Base-by-base conservation (phyloP, 1,140 invertebrate genomes). In the Ladona fulva region DNA sequence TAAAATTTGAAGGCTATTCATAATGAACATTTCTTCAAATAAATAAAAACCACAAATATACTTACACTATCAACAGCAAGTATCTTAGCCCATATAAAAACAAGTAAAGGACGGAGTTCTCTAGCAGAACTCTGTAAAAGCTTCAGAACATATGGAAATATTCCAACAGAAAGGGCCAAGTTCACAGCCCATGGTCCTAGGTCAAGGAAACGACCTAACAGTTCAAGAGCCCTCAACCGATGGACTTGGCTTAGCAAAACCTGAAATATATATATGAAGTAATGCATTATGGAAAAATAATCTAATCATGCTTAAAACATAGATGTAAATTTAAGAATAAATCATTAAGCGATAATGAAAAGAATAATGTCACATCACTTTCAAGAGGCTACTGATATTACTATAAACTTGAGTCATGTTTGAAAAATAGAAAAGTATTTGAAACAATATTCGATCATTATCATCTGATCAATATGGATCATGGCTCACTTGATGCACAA, bases 11-110 rank as follows among this genome's bases (percentile, higher is more conserved):
- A n/a, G 22, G 10, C 22, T 10, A 74, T 24, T 75, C 3, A 75
- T 8, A 5, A 37, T 37, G 29, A 37, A 37, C 8, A 37, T 37
- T n/a, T 37, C 29, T 37, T 37, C 29, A 37, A 5, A 37, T 37
- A 5, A 37, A 8, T n/a, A 37, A 37, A 37, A 37, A 5, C 8
- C 8, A 37, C 1, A 22, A 75, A 24, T 10, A 75, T 52, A 89
- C 90, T 89, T 85, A 96, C 95, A 85, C 91, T 92, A 86, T 99
- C 98, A 14, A 99, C 96, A 78, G 97, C 96, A 75, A 99, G 87
- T 81, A 99, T 99, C 88, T 99, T 99, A 8, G 98, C 97, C 98
- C 98, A 99, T 80, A 99, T 99, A 83, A 98, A 99, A 37, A 99
- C 96, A 76, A 99, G 89, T 52, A 97, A 88, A 12, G 96, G 94